These are phyloP conservation scores for Lordiphosa stackelbergi DNA, from an alignment of 1,140 invertebrate genomes.

Conservation along the genomic window DNA sequence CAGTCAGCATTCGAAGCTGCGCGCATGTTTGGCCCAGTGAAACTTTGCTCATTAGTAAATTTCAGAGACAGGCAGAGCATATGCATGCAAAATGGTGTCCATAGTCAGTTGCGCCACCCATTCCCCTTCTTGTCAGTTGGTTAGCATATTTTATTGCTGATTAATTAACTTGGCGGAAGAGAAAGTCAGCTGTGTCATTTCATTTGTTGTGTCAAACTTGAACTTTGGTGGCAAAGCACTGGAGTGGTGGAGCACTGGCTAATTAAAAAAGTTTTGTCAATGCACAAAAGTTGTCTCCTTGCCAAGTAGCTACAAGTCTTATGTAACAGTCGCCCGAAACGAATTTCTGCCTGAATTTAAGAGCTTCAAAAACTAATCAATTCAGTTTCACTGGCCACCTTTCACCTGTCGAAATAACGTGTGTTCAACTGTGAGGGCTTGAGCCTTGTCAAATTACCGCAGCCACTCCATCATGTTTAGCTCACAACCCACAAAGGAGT, in stretches of 20 bases:
- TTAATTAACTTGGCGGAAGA: constrained; percentile 56
- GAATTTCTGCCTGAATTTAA: no score
- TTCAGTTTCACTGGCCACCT: constrained; percentile 11
- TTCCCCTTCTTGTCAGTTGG: constrained; percentile 31
- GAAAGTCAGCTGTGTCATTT: constrained; percentile 25
- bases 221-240: constrained; percentile 47
- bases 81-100: constrained; percentile 23
- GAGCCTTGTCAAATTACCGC: constrained; percentile 68
- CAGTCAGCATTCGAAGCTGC: neutral
- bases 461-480: constrained; percentile 68
- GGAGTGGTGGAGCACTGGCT: constrained; percentile 58
- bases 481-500: constrained; percentile 14
- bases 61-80: constrained; percentile 41
- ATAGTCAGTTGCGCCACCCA: constrained; percentile 12
- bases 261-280: constrained; percentile 69
- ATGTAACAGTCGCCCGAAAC: neutral
- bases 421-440: constrained; percentile 20
- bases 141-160: constrained; percentile 69
- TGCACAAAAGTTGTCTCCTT: constrained; percentile 2
- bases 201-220: constrained; percentile 22
- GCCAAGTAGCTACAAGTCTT: constrained; percentile 1
- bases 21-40: constrained; percentile 14
- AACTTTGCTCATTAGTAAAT: constrained; percentile 73
- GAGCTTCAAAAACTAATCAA: neutral
- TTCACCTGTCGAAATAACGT: constrained; percentile 18